These are phyloP conservation scores for Tanytarsus gracilentus DNA, from an alignment of 2,888 invertebrate species.

Conservation along the genomic window DNA sequence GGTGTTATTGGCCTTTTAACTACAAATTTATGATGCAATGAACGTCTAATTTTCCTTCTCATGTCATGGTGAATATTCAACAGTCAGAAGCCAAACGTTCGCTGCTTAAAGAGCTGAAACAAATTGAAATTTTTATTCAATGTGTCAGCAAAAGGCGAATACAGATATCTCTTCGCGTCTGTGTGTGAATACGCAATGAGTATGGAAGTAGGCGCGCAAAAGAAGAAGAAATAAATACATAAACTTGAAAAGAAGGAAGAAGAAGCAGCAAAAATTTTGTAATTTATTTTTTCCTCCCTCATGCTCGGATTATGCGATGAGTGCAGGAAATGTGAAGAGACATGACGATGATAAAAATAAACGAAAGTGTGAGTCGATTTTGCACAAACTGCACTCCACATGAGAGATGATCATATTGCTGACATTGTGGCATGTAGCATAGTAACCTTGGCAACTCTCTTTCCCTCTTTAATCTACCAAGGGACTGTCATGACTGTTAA, in stretches of 20 bases:
- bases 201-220: neutral
- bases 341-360: no score
- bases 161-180: no score
- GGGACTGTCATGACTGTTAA: no score
- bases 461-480: no score
- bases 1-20: no score
- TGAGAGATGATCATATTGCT: no score
- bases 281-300: constrained; percentile 4
- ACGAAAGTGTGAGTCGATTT: neutral
- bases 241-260: neutral
- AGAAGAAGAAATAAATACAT: neutral
- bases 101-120: neutral
- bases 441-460: no score
- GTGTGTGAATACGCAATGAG: neutral
- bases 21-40: constrained; percentile 3
- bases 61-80: no score
- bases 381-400: neutral
- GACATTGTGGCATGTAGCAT: no score
- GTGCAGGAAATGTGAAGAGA: constrained; percentile 4
- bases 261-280: neutral
- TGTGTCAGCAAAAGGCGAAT: constrained; percentile 13
- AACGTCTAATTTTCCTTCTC: no score
- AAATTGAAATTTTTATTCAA: constrained; percentile 20
- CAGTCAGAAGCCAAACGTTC: no score
- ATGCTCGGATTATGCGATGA: no score